Evolutionary conservation across 2,797 vertebrate genomes (phyloP).

Genomic region (Acipenser transmontanus): DNA sequence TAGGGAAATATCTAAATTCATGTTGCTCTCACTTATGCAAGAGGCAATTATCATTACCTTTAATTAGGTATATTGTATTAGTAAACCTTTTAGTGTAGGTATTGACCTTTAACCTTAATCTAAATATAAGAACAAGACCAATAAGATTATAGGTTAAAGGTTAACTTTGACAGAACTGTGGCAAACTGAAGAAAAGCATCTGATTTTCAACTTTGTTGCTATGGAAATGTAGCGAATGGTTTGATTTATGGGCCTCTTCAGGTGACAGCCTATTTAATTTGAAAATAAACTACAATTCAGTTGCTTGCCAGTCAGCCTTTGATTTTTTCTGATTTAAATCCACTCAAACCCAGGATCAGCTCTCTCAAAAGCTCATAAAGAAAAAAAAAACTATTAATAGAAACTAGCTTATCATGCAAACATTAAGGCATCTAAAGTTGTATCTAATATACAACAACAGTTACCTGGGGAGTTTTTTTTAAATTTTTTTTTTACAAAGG

Average conservation of each 20-base stretch:
- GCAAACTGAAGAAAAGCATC: conserved; percentile 32
- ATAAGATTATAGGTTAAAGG: conserved; percentile 46
- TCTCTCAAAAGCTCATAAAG: conserved; percentile 65
- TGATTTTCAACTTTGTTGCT: conserved; percentile 61
- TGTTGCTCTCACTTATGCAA: conserved; percentile 34
- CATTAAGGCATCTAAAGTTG: conserved; percentile 99
- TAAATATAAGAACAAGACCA: conserved; percentile 57
- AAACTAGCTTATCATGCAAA: conserved; percentile 97
- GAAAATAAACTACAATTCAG: conserved; percentile 44
- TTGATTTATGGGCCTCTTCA: conserved; percentile 46
- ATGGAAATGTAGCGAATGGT: conserved; percentile 57
- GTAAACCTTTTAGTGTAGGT: conserved; percentile 53
- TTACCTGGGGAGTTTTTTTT: conserved; percentile 78
- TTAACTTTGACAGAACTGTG: conserved; percentile 24
- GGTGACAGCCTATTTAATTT: conserved; percentile 34
- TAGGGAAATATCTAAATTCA: conserved; percentile 66
- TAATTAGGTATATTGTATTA: conserved; percentile 49
- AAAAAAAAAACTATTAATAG: conserved; percentile 71
- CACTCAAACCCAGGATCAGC: conserved; percentile 72
- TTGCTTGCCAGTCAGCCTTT: conserved; percentile 77
- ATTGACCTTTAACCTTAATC: conserved; percentile 50
- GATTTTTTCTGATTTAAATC: conserved; percentile 37
- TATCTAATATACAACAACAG: conserved; percentile 93
- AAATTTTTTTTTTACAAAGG: conserved; percentile 73
- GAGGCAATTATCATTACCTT: conserved; percentile 63